phyloP scores from a whole-genome alignment of 2,113 vertebrate genomes.

The Urocitellus parryii region DNA sequence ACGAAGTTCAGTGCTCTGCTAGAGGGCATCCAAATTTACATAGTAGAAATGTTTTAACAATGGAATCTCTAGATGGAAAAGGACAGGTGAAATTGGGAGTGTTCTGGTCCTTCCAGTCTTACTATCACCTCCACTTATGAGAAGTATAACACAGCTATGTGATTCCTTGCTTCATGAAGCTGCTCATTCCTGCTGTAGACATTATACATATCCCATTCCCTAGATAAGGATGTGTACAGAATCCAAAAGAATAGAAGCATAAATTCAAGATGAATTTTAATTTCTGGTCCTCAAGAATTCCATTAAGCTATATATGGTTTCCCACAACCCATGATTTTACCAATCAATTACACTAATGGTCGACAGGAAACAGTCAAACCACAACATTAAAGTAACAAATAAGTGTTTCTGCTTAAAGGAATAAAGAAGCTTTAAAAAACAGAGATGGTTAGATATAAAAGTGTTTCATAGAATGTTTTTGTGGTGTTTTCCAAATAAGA shows the following conservation, averaged over 20 bases:
- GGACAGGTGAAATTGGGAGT: not conserved
- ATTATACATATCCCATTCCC: not conserved
- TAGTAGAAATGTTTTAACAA: not conserved
- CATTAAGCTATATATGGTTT: slow-evolving; percentile 69
- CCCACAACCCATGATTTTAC: slow-evolving; percentile 63
- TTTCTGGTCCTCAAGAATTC: slow-evolving; percentile 58
- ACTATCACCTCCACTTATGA: not conserved
- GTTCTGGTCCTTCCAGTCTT: not conserved
- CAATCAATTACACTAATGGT: slow-evolving; percentile 71
- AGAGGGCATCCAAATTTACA: not conserved
- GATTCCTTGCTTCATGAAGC: not conserved
- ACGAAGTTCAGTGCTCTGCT: not conserved
- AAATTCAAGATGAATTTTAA: slow-evolving; percentile 58
- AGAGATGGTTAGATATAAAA: slow-evolving; percentile 6
- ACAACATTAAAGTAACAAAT: slow-evolving; percentile 66
- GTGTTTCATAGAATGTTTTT: slow-evolving; percentile 13
- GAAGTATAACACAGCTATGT: not conserved
- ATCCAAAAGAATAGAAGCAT: slow-evolving; percentile 59
- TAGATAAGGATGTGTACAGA: not conserved
- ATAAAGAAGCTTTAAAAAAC: slow-evolving; percentile 53
- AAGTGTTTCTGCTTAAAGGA: slow-evolving; percentile 47
- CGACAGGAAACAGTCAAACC: slow-evolving; percentile 69
- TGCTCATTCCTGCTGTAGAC: not conserved
- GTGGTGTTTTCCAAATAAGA: not conserved
- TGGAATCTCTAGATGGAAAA: slow-evolving; percentile 35